Conservation (phyloP, 2,888 invertebrate genomes). For the Xylota sylvarum region DNA sequence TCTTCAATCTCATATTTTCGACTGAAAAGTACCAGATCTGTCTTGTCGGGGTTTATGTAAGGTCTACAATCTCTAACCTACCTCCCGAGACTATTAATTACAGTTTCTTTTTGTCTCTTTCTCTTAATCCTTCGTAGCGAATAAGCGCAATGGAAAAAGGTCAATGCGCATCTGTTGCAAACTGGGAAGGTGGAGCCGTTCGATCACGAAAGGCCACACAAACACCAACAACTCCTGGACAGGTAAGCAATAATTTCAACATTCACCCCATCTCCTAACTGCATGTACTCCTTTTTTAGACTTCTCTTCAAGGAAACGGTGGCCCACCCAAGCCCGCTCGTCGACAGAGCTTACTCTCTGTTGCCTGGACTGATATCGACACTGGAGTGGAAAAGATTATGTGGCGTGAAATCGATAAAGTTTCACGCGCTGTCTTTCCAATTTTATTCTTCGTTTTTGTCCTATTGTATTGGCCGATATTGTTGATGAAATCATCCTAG, state of each 20-base stretch:
- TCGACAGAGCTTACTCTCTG: slow-evolving; percentile 85
- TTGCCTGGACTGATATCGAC: slow-evolving; percentile 88
- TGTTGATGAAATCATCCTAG: slow-evolving; percentile 88
- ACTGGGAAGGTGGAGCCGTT: slow-evolving; percentile 88
- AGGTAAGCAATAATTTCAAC: slow-evolving; percentile 80
- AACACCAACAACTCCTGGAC: slow-evolving; percentile 85
- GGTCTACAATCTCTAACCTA: no score
- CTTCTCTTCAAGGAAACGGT: slow-evolving; percentile 85
- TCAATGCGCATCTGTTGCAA: slow-evolving; percentile 88
- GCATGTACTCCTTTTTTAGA: slow-evolving; percentile 79
- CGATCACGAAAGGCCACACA: slow-evolving; percentile 87
- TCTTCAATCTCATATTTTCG: no score
- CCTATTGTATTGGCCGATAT: slow-evolving; percentile 91
- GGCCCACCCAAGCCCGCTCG: slow-evolving; percentile 84
- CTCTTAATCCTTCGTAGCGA: slow-evolving; percentile 84
- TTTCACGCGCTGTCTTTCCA: slow-evolving; percentile 91
- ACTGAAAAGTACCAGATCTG: no score
- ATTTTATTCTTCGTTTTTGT: slow-evolving; percentile 91
- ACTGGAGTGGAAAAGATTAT: slow-evolving; percentile 90
- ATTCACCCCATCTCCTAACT: slow-evolving; percentile 1
- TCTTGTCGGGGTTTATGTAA: no score
- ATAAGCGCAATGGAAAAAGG: slow-evolving; percentile 88
- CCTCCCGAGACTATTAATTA: no score
- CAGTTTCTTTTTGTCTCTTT: slow-evolving; percentile 30
- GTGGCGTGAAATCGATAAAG: slow-evolving; percentile 92